Evolutionary conservation across 1,140 invertebrate genomes (phyloP), one percentile per base, ranked within the genome.

Genomic region (Micrasema longulum): DNA sequence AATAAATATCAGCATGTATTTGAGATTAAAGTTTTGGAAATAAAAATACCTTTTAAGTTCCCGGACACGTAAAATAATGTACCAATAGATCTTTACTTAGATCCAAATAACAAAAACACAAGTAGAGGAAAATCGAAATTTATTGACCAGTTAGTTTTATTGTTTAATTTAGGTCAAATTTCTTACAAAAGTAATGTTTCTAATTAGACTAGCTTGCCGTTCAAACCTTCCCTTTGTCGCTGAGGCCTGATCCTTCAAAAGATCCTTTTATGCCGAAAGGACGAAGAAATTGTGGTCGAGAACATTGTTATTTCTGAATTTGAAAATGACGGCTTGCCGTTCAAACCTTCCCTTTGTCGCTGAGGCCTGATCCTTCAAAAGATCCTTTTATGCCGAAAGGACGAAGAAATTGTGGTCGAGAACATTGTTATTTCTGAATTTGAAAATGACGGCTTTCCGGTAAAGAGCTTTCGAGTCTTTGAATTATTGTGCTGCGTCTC

Each of bases 301-400:
- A n/a, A 64, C 60, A 31, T 64, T 64, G 60, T 64, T 64, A 64
- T 64, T 64, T 31, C 41, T 64, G 43, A 64, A 64, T 47, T 47
- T 64, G 41, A 64, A 64, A 11, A 47, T 31, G 60, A 64, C 60
- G 26, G 41, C 55, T 60, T 64, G 10, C 35, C 35, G 14, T 38
- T 36, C 0, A 20, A 35, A 55, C 16, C 36, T 14, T 38, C 55
- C 55, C 5, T 60, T 60, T 20, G 50, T 35, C 50, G 23, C 3
- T 22, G 35, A 2, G 55, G 35, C 55, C 20, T 36, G 41, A 60
- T 20, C 35, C 55, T 60, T 60, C 55, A 38, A 60, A 38, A 14
- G 14, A 16, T 47, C 60, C 41, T 64, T 47, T 47, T 20, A 47
- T 64, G 7, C 41, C 4, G 43, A 26, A 64, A 7, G 12, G n/a